Base-by-base conservation (phyloP, 2,888 invertebrate genomes). In the Cephonodes hylas region DNA sequence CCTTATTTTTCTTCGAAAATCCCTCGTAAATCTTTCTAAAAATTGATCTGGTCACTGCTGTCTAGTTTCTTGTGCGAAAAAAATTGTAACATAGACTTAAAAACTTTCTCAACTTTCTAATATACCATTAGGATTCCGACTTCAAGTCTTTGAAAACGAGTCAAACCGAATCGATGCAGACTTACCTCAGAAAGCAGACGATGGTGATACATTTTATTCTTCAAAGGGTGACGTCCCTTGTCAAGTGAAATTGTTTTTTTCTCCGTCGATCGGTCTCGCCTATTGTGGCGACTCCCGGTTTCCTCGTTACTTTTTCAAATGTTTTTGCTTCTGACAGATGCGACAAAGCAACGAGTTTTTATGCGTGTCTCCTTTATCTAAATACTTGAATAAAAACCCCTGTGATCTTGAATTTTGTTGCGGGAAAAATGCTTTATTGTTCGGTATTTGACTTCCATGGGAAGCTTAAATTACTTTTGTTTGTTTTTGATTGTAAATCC, bases 201-300 rank as follows among this genome's bases (percentile, higher is more conserved):
- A 18, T 10, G 20, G 27, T 25, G 42, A 25, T 25, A 18, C 4
- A 22, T 57, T 59, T 80, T 78, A 73, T 80, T 75, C 70, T 74
- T 60, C 66, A 66, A 75, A 73, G 59, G 69, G 63, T 31, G 27
- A 18, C 53, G 18, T 53, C 67, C 67, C 34, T 68, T 73, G 71
- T 76, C 75, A 74, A 69, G 71, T 66, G 69, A 75, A 77, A 75
- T 72, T 74, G 72, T 77, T 73, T 79, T 75, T 80, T 79, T 68
- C 68, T 31, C 38, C 58, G 64, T 63, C 63, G 62, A 59, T 63
- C 61, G 42, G 72, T 73, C 63, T 64, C 70, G 67, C 71, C 74
- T 67, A 74, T 77, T 78, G 79, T 79, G 66, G 69, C 53, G 31
- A 53, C 2, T 53, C 44, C 20, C 53, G 63, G 59, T 61, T 65